Base-by-base conservation (phyloP, 2,797 vertebrate species). In the Phalanger gymnotis region DNA sequence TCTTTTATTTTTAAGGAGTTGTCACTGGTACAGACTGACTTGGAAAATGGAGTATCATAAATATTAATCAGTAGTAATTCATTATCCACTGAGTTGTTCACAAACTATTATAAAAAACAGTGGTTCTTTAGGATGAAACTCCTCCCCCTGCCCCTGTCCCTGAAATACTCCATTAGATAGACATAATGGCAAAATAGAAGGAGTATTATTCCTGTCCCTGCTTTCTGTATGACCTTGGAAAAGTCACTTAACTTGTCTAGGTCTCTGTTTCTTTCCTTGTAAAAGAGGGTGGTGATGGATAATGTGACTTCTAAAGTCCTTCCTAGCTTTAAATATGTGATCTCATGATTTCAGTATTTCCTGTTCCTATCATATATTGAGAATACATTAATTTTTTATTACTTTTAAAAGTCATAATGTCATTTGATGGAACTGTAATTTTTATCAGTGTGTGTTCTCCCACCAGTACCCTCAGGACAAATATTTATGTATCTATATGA, bases 401-500 rank as follows among this genome's bases (percentile, higher is more conserved):
- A 93, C 90, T 95, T 97, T 73, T 92, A 95, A 55, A 96, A 94
- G 95, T 27, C 54, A 47, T 55, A 96, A 55, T 81, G 73, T 27
- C 40, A 47, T 47, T 47, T 47, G 40, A 87, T 87, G 73, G 73
- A 87, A 87, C 3, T 51, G 19, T 47, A 7, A 81, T 47, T 47
- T 81, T 81, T 81, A 81, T 81, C 28, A 89, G 81, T 94, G 2
- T 95, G n/a, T 7, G 81, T 94, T 92, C 28, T 87, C 25, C 56
- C 91, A 56, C 54, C n/a, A 93, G 93, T 91, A 94, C 0, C 56
- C 95, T 94, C 94, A 81, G 93, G 95, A 94, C 93, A 94, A 95
- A 93, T 96, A 10, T 11, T 30, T 61, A 34, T 34, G 1, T 66
- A 4, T 14, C 28, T 31, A 12, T 30, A 92, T 52, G 54, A n/a